A percentile compares a stretch with the other conserved stretches of the same genome.
Conservation (phyloP, 2,888 invertebrate species). For the Drosophila aldrichi region DNA sequence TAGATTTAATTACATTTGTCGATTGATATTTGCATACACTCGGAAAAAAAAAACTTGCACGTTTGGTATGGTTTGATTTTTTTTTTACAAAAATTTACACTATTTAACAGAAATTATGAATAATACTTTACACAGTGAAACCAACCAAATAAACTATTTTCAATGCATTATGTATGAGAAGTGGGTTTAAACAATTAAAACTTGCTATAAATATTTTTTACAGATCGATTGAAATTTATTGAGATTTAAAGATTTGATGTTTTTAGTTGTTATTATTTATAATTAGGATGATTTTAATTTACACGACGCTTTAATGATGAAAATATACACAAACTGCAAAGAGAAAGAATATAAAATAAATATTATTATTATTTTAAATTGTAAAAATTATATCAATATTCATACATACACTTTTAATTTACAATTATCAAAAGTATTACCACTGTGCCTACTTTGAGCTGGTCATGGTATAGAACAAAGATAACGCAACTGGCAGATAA, state of each 20-base stretch:
- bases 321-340: slow-evolving; percentile 79
- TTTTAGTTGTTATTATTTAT: slow-evolving; percentile 58
- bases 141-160: slow-evolving; percentile 54
- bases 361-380: not conserved
- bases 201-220: slow-evolving; percentile 38
- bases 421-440: slow-evolving; percentile 1
- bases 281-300: slow-evolving; percentile 77
- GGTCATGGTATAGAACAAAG: slow-evolving; percentile 69
- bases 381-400: not conserved
- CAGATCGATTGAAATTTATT: slow-evolving; percentile 54
- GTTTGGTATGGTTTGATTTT: slow-evolving; percentile 45
- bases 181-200: slow-evolving; percentile 47
- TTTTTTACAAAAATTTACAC: slow-evolving; percentile 75
- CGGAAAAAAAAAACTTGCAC: slow-evolving; percentile 44
- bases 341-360: slow-evolving; percentile 35
- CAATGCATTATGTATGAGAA: slow-evolving; percentile 59
- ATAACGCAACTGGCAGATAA: slow-evolving; percentile 55
- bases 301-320: slow-evolving; percentile 79
- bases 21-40: slow-evolving; percentile 38
- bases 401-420: not conserved
- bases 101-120: slow-evolving; percentile 70
- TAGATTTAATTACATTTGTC: slow-evolving; percentile 47
- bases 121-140: slow-evolving; percentile 72
- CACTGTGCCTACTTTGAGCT: slow-evolving; percentile 72
- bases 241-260: slow-evolving; percentile 47